Base-by-base conservation (phyloP, 2,888 invertebrate genomes). In the Melieria omissa region DNA sequence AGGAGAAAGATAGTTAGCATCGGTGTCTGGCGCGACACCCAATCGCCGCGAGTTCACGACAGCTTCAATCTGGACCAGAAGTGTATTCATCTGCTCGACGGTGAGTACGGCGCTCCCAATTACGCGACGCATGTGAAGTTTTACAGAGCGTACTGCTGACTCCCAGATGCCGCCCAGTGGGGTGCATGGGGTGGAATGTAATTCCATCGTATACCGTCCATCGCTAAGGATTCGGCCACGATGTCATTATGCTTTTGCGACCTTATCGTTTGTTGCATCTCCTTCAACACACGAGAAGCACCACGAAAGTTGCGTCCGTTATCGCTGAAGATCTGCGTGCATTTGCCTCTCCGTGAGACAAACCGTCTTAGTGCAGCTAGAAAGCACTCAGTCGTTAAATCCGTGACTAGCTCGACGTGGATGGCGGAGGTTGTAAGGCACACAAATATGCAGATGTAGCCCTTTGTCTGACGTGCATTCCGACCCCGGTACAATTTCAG, bases 281-380 rank as follows among this genome's bases (percentile, higher is more conserved):
- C 71, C 8, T 65, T 62, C 6, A 74, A 44, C 16, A 57, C 63
- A 4, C 76, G 69, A 14, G 71, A 73, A 10, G 69, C 73, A 5
- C 73, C 74, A 5, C 73, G 44, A 55, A 77, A 77, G 47, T 77
- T 74, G 55, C 68, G 72, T 1, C 76, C 75, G 41, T 75, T 74
- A 57, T 73, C 70, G 29, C 74, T 76, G 49, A 71, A 74, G 1
- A 75, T 75, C 9, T 69, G 61, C 1, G 42, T 54, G 12, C 71
- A 76, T 62, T 68, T 73, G 0, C 73, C 72, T 10, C 70, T 64
- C 4, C 71, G 71, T 9, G 74, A 49, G 16, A 72, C 65, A 52
- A 77, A 76, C 2, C 74, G 61, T 1, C 73, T 47, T 3, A 73
- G 29, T 4, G 74, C n/a, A n/a, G n/a, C n/a, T n/a, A n/a, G n/a